Evolutionary conservation across 2,113 vertebrate species (phyloP).

Genomic region (Xiphorhynchus elegans): DNA sequence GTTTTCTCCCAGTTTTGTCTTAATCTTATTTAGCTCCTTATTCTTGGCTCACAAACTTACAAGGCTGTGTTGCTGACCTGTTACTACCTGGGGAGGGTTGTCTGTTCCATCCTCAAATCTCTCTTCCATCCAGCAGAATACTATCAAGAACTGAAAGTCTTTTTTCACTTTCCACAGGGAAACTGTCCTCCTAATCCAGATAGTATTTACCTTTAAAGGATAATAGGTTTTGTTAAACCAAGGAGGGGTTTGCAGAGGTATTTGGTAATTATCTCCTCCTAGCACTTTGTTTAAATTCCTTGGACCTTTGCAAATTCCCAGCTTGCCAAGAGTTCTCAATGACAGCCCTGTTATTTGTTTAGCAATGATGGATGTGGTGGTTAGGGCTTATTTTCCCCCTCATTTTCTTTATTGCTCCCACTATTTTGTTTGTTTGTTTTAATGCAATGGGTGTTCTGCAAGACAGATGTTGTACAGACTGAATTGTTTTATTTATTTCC

Average conservation of each 20-base stretch:
- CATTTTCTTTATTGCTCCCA: background rate
- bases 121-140: background rate
- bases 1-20: background rate
- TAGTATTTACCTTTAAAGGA: background rate
- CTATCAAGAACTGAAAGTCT: background rate
- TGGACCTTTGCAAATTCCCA: background rate
- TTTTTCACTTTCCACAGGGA: background rate
- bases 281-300: background rate
- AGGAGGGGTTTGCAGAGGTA: background rate
- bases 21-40: background rate
- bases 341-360: background rate
- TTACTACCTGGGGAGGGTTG: background rate
- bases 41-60: background rate
- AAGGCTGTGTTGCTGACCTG: background rate
- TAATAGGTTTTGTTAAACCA: background rate
- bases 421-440: conserved; percentile 16
- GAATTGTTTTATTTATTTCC: conserved; percentile 43
- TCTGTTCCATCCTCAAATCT: background rate
- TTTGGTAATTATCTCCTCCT: background rate
- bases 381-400: background rate
- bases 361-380: background rate
- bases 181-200: background rate
- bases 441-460: conserved; percentile 1
- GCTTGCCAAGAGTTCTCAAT: background rate
- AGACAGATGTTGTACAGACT: conserved; percentile 11